Evolutionary conservation across 92 coral and sea anemone genomes (phyloP).

Genomic region (Epizoanthus fatuus): DNA sequence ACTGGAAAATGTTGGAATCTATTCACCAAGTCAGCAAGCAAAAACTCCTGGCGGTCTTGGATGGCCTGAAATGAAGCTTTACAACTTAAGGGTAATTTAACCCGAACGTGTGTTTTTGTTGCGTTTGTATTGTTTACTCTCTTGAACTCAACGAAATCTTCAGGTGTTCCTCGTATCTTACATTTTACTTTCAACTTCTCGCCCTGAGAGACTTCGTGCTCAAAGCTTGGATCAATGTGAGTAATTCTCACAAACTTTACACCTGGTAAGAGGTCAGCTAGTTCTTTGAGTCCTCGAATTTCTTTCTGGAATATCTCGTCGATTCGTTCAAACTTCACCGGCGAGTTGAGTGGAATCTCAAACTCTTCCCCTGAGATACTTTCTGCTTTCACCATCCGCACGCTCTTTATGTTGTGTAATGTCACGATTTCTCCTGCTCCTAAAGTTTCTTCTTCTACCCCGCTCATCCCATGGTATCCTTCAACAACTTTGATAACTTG

Average conservation of each 20-base stretch:
- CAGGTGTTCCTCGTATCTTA: background rate
- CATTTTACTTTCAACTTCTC: constrained; percentile 20
- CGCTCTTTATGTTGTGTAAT: background rate
- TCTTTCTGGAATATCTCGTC: constrained; percentile 4
- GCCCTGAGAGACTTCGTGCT: constrained; percentile 6
- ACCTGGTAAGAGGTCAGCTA: background rate
- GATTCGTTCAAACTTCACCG: constrained; percentile 14
- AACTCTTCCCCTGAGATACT: constrained; percentile 27
- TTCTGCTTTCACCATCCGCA: constrained; percentile 17
- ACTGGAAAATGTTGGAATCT: constrained; percentile 9
- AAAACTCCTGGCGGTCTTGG: background rate
- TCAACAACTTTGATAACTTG: constrained; percentile 29
- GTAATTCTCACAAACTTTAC: constrained; percentile 19
- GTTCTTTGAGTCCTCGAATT: background rate
- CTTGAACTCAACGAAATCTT: constrained; percentile 12
- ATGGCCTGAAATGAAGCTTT: constrained; percentile 6
- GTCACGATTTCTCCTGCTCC: constrained; percentile 36
- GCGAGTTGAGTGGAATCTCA: constrained; percentile 24
- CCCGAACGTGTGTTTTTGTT: background rate
- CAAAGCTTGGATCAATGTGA: background rate
- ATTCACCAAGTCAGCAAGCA: constrained; percentile 21
- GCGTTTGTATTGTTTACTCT: background rate
- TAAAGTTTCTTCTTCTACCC: constrained; percentile 19
- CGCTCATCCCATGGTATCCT: constrained; percentile 32
- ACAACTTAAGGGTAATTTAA: constrained; percentile 25